Evolutionary conservation across 2,888 invertebrate species (phyloP).

Genomic region (Stegana nigrithorax): DNA sequence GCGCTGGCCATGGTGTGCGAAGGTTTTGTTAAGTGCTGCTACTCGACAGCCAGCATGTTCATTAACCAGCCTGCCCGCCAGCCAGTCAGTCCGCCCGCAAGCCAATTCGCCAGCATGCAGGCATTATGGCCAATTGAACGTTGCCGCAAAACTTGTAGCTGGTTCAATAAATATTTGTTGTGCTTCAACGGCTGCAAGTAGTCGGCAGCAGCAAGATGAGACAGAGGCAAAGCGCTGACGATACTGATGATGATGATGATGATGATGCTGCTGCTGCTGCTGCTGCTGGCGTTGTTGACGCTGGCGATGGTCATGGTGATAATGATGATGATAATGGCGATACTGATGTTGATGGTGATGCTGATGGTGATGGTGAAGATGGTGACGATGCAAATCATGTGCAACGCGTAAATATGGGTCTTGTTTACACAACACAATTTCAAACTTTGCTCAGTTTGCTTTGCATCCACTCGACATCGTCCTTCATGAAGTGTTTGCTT

Average conservation of each 20-base stretch:
- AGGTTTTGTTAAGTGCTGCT: no score
- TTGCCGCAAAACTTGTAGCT: background rate
- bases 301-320: slow-evolving; percentile 11
- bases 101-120: background rate
- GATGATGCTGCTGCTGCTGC: background rate
- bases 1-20: no score
- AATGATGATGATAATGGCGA: background rate
- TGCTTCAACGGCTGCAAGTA: slow-evolving; percentile 46
- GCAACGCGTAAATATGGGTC: slow-evolving; percentile 16
- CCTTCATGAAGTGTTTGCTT: slow-evolving; percentile 19
- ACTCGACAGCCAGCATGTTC: no score
- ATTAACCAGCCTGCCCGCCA: no score
- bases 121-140: slow-evolving; percentile 5
- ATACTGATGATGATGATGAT: slow-evolving; percentile 5
- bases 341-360: background rate
- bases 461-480: background rate
- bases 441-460: slow-evolving; percentile 15
- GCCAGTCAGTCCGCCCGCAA: no score
- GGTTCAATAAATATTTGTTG: slow-evolving; percentile 56
- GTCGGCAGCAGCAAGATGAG: no score
- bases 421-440: slow-evolving; percentile 41
- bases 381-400: slow-evolving; percentile 11
- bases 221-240: slow-evolving; percentile 51
- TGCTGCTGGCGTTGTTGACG: background rate
- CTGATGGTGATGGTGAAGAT: background rate